These are phyloP conservation scores for Tethya wilhelma DNA, from an alignment of 37 sponge, comb jelly and placozoan genomes.

Conservation along the genomic window DNA sequence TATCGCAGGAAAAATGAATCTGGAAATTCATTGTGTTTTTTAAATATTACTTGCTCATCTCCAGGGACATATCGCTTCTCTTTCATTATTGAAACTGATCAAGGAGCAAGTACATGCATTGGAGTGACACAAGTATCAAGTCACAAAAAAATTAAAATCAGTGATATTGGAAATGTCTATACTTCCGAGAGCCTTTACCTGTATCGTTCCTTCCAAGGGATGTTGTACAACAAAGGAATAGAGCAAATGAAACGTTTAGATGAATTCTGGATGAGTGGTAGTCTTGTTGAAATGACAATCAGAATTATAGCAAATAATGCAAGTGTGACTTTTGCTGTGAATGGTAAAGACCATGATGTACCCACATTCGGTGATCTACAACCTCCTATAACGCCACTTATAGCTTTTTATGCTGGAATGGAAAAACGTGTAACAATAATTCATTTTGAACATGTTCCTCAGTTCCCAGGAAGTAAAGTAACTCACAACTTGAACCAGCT, in stretches of 20 bases:
- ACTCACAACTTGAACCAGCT: not conserved
- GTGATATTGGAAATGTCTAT: constrained; percentile 23
- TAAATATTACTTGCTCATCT: constrained; percentile 12
- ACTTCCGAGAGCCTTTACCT: constrained; percentile 32
- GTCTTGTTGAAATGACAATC: constrained; percentile 39
- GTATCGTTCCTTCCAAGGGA: constrained; percentile 61
- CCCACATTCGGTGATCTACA: constrained; percentile 34
- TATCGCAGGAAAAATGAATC: constrained; percentile 7
- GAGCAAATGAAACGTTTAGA: constrained; percentile 29
- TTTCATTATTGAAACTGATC: constrained; percentile 44
- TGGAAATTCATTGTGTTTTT: constrained; percentile 49
- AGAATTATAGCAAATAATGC: constrained; percentile 10
- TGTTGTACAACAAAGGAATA: constrained; percentile 35
- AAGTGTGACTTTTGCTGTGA: constrained; percentile 25
- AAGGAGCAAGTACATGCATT: constrained; percentile 59
- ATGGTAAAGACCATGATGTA: constrained; percentile 40
- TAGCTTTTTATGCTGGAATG: constrained; percentile 61
- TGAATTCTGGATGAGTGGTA: constrained; percentile 67
- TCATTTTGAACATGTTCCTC: constrained; percentile 24
- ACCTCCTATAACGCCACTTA: constrained; percentile 36
- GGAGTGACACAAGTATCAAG: constrained; percentile 29
- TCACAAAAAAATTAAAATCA: not conserved
- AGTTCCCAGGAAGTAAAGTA: not conserved
- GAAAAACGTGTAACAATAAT: constrained; percentile 50
- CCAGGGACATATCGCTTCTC: constrained; percentile 33